Evolutionary conservation across 2,113 vertebrate genomes (phyloP).

Genomic region (Orientallactaga bullata): DNA sequence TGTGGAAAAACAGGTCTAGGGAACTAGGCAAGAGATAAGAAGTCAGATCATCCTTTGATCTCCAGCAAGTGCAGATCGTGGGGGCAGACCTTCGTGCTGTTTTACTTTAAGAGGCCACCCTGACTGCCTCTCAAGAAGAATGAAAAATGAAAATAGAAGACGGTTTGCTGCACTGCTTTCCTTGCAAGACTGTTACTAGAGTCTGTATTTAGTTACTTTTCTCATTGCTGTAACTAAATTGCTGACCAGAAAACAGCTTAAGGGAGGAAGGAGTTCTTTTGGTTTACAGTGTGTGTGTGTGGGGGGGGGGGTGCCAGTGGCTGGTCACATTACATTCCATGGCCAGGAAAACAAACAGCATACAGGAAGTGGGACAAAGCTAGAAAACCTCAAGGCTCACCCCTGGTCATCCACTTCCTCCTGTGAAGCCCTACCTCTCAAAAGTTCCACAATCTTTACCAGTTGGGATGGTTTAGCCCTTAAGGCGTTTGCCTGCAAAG

Average conservation of each 20-base stretch:
- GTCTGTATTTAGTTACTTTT: not conserved
- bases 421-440: not conserved
- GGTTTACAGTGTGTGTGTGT: not conserved
- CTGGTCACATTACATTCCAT: too few relatives aligned
- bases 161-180: not conserved
- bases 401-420: not conserved
- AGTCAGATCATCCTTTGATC: too few relatives aligned
- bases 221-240: not conserved
- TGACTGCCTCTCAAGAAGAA: not conserved
- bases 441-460: not conserved
- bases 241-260: not conserved
- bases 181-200: not conserved
- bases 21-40: too few relatives aligned
- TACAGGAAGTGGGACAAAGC: not conserved
- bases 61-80: too few relatives aligned
- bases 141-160: not conserved
- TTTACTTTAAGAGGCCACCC: too few relatives aligned
- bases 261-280: not conserved
- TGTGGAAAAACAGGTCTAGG: too few relatives aligned
- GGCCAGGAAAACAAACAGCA: not conserved
- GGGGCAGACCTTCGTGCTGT: too few relatives aligned
- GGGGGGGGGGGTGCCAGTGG: too few relatives aligned
- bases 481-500: too few relatives aligned
- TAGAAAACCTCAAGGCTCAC: not conserved
- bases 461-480: too few relatives aligned